Conservation (phyloP, 2,888 invertebrate species). For the Macroteleia sp. region DNA sequence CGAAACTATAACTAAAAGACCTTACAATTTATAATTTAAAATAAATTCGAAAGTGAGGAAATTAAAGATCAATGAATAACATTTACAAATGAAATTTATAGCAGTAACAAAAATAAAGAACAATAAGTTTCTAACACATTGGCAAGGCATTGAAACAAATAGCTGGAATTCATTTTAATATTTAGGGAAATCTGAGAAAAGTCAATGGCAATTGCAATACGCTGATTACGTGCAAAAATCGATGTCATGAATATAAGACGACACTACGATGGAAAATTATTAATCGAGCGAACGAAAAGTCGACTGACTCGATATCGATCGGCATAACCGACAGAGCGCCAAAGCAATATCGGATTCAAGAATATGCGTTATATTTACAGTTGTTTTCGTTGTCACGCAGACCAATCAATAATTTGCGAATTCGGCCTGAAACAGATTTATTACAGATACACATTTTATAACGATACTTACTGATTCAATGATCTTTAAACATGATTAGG, state of each 20-base stretch:
- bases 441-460: too few species aligned
- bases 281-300: slow-evolving; percentile 51
- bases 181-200: slow-evolving; percentile 30
- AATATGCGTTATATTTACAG: slow-evolving; percentile 45
- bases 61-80: too few species aligned
- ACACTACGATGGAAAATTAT: slow-evolving; percentile 50
- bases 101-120: too few species aligned
- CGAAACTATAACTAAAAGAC: too few species aligned
- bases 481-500: too few species aligned
- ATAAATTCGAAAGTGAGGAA: too few species aligned
- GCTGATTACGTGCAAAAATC: slow-evolving; percentile 39
- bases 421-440: slow-evolving; percentile 27
- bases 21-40: too few species aligned
- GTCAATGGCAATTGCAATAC: slow-evolving; percentile 9
- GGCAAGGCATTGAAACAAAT: too few species aligned
- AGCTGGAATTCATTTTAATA: slow-evolving; percentile 5
- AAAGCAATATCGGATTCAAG: slow-evolving; percentile 43
- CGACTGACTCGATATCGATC: slow-evolving; percentile 50
- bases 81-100: too few species aligned
- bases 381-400: slow-evolving; percentile 44
- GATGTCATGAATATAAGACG: slow-evolving; percentile 43
- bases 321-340: slow-evolving; percentile 27
- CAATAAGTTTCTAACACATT: too few species aligned
- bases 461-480: too few species aligned
- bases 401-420: slow-evolving; percentile 34